phyloP scores from a whole-genome alignment of 2,888 invertebrate species.

The Caradrina kadenii region DNA sequence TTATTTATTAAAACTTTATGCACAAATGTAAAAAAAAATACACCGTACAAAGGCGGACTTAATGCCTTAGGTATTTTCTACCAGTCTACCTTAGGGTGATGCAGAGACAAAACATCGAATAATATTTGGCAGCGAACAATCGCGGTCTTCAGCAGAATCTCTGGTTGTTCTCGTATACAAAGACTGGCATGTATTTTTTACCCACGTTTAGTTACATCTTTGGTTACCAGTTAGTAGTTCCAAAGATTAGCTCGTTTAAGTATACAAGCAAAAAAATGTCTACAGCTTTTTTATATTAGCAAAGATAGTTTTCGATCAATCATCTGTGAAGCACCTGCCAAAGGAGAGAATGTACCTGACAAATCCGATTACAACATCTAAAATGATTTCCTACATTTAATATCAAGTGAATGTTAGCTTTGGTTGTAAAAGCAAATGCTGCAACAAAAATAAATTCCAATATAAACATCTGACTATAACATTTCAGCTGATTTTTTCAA shows the following conservation, averaged over 20 bases:
- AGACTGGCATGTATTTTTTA: too few species aligned
- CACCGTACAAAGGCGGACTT: too few species aligned
- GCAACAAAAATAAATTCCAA: slow-evolving; percentile 3
- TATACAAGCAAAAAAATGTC: too few species aligned
- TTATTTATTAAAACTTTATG: too few species aligned
- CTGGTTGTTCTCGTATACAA: not conserved
- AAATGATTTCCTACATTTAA: not conserved
- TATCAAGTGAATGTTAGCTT: slow-evolving; percentile 2
- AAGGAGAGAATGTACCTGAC: not conserved
- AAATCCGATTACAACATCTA: not conserved
- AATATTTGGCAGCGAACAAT: not conserved
- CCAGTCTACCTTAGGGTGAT: too few species aligned
- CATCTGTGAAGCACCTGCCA: not conserved
- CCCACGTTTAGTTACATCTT: too few species aligned
- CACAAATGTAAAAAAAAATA: too few species aligned
- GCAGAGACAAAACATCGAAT: too few species aligned
- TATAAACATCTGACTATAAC: slow-evolving; percentile 21
- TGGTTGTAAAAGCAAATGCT: slow-evolving; percentile 2
- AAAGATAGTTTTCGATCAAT: slow-evolving; percentile 11
- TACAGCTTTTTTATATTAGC: too few species aligned
- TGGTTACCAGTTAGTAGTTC: too few species aligned
- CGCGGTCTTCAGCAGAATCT: not conserved
- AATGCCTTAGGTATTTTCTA: too few species aligned
- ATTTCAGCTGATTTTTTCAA: slow-evolving; percentile 12
- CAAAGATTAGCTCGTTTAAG: too few species aligned